These are phyloP conservation scores for Turnix velox DNA, from an alignment of 2,113 vertebrate species.

Conservation along the genomic window DNA sequence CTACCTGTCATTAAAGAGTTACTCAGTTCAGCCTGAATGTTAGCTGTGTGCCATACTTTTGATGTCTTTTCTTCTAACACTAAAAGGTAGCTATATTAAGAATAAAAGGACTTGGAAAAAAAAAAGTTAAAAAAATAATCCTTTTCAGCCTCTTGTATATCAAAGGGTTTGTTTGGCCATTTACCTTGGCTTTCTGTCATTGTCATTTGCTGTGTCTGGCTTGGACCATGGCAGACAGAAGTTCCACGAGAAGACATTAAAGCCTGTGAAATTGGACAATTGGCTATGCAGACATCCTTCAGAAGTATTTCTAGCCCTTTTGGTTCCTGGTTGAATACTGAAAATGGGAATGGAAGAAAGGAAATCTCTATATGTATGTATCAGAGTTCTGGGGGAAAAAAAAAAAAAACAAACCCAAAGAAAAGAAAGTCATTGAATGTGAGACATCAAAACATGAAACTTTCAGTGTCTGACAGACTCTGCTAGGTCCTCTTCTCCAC, in stretches of 20 bases:
- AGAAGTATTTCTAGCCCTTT: not conserved
- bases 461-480: not conserved
- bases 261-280: conserved; percentile 27
- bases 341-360: not conserved
- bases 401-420: accelerated
- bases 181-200: not conserved
- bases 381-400: not conserved
- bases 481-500: not conserved
- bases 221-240: not conserved
- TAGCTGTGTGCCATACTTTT: not conserved
- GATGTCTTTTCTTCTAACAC: not conserved
- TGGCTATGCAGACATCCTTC: conserved; percentile 29
- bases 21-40: not conserved
- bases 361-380: not conserved
- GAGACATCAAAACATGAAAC: not conserved
- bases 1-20: not conserved
- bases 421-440: not conserved
- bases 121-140: not conserved
- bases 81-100: not conserved
- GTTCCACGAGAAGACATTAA: not conserved
- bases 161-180: conserved; percentile 29
- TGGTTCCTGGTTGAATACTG: not conserved
- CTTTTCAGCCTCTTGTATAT: not conserved
- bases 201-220: not conserved
- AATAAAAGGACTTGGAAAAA: not conserved